Conservation (phyloP, 2,113 vertebrate species). For the Neogobius melanostomus region DNA sequence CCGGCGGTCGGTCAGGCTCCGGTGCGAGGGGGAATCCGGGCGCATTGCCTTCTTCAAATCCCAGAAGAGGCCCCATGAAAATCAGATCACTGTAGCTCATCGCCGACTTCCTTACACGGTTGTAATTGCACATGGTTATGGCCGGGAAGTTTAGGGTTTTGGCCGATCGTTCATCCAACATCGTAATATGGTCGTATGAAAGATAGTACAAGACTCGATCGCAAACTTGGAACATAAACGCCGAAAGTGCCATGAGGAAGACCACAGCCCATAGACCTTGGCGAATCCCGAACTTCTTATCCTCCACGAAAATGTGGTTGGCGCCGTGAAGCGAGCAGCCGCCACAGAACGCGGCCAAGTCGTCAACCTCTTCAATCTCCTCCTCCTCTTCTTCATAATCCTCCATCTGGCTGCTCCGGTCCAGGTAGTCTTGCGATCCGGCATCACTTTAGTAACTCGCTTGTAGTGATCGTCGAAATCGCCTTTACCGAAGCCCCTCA, state of each 20-base stretch:
- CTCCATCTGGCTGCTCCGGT: constrained; percentile 62
- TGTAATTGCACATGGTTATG: constrained; percentile 93
- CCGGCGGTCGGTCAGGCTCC: constrained; percentile 65
- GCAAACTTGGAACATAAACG: constrained; percentile 89
- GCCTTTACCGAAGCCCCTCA: constrained; percentile 44
- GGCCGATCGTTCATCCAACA: constrained; percentile 84
- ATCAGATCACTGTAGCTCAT: constrained; percentile 88
- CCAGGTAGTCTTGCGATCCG: constrained; percentile 62
- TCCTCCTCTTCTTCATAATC: constrained; percentile 65
- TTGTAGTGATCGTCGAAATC: constrained; percentile 75
- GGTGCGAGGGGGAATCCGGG: constrained; percentile 82
- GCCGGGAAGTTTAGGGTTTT: constrained; percentile 85
- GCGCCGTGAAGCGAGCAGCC: constrained; percentile 89
- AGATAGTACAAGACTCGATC: constrained; percentile 87
- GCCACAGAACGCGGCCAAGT: constrained; percentile 82
- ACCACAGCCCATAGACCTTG: constrained; percentile 85
- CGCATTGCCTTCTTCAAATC: constrained; percentile 85
- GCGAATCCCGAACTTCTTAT: constrained; percentile 79
- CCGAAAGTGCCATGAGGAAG: constrained; percentile 84
- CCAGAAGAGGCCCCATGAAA: constrained; percentile 87
- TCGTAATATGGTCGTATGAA: constrained; percentile 86
- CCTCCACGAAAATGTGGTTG: constrained; percentile 88
- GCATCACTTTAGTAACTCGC: constrained; percentile 58
- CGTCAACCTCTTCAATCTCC: constrained; percentile 53
- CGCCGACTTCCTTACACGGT: constrained; percentile 85